A percentile compares a stretch with the other conserved stretches of the same genome.
Conservation (phyloP, 2,113 vertebrate species). For the Solea senegalensis region DNA sequence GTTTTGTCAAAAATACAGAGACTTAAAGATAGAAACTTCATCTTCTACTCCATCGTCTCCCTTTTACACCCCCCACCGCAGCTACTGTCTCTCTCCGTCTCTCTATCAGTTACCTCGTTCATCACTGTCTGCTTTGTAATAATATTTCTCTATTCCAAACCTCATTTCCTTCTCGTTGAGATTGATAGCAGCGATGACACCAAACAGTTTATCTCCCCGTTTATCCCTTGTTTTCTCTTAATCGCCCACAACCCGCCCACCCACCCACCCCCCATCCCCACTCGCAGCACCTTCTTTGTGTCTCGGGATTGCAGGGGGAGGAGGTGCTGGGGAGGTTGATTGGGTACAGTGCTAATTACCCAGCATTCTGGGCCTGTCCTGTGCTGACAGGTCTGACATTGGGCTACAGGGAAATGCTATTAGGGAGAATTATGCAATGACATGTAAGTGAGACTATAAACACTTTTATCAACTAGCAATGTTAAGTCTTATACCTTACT, state of each 20-base stretch:
- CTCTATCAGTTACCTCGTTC: conserved; percentile 74
- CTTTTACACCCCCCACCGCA: conserved; percentile 28
- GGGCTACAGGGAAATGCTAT: conserved; percentile 65
- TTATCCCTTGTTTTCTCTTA: conserved; percentile 86
- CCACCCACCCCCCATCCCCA: background rate
- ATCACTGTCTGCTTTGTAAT: conserved; percentile 89
- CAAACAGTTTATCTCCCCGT: conserved; percentile 86
- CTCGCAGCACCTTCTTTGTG: conserved; percentile 64
- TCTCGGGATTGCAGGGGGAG: conserved; percentile 58
- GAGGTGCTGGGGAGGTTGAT: conserved; percentile 67
- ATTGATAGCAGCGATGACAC: conserved; percentile 86
- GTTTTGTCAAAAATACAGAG: conserved; percentile 8
- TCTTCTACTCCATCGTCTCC: conserved; percentile 29
- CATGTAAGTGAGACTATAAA: conserved; percentile 38
- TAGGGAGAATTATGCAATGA: conserved; percentile 64
- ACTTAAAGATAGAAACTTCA: conserved; percentile 27
- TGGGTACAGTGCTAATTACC: conserved; percentile 81
- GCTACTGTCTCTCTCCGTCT: conserved; percentile 42
- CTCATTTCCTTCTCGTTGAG: conserved; percentile 85
- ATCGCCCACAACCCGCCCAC: conserved; percentile 67
- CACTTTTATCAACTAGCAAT: background rate
- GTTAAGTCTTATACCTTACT: background rate
- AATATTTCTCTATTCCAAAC: conserved; percentile 86
- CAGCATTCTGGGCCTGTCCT: conserved; percentile 53
- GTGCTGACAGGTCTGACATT: conserved; percentile 62